Percentiles rank a stretch among this genome's conserved stretches.
Evolutionary conservation across 2,888 invertebrate genomes (phyloP).

Genomic region (Drosophila eohydei): DNA sequence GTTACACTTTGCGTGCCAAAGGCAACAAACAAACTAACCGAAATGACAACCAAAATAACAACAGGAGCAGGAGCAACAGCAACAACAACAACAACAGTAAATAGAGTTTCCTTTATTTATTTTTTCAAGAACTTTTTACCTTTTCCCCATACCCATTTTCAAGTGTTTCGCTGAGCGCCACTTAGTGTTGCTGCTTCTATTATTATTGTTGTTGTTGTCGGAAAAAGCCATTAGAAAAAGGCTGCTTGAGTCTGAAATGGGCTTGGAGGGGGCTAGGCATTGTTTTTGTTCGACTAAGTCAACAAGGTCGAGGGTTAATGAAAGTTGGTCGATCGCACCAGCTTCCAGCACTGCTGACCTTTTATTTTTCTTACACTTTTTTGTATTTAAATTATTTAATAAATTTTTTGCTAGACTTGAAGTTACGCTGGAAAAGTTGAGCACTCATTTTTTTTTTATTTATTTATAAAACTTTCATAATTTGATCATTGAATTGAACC

Average conservation of each 20-base stretch:
- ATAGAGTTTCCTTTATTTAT: constrained; percentile 70
- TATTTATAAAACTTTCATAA: constrained; percentile 13
- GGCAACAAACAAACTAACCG: constrained; percentile 55
- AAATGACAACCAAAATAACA: constrained; percentile 42
- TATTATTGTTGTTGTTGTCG: constrained; percentile 24
- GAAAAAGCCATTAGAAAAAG: constrained; percentile 73
- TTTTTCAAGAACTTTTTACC: constrained; percentile 74
- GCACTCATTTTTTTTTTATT: background rate
- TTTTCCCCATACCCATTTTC: constrained; percentile 67
- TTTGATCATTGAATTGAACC: constrained; percentile 62
- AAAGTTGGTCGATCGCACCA: constrained; percentile 50
- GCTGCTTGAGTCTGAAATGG: constrained; percentile 54
- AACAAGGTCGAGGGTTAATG: constrained; percentile 76
- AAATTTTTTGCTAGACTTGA: background rate
- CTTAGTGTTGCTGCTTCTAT: constrained; percentile 54
- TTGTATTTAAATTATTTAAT: background rate
- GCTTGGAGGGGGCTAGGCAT: constrained; percentile 47
- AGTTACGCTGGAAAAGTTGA: background rate
- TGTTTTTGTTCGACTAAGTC: constrained; percentile 76
- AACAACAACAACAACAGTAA: constrained; percentile 46
- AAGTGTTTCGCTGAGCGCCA: constrained; percentile 71
- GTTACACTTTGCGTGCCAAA: constrained; percentile 64
- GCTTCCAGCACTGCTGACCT: constrained; percentile 13
- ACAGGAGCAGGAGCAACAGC: constrained; percentile 30
- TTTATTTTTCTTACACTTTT: constrained; percentile 4